A percentile compares a stretch with the other conserved stretches of the same genome.
phyloP scores from a whole-genome alignment of 1,140 invertebrate species.

The Drosophila guanche region DNA sequence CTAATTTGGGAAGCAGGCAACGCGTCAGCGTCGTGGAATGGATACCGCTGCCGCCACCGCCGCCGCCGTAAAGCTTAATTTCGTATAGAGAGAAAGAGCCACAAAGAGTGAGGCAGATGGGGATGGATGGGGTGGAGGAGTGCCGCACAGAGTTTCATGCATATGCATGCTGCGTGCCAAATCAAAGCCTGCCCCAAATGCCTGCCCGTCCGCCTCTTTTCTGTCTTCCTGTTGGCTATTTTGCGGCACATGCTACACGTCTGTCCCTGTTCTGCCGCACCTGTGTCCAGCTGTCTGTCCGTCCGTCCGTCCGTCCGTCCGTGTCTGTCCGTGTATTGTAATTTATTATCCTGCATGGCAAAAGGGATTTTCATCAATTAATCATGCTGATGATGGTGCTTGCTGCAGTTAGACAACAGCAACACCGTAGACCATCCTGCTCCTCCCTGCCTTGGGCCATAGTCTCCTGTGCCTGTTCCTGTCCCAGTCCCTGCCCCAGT shows the following conservation, averaged over 20 bases:
- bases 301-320: neutral
- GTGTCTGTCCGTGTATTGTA: slow-evolving; percentile 61
- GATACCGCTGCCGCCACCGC: slow-evolving; percentile 16
- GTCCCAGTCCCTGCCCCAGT: neutral
- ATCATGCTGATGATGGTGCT: slow-evolving; percentile 74
- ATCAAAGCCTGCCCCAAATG: slow-evolving; percentile 51
- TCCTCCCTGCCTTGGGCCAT: no score
- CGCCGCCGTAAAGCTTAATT: slow-evolving; percentile 57
- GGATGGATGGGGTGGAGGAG: slow-evolving; percentile 6
- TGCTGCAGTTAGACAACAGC: slow-evolving; percentile 67
- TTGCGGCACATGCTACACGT: slow-evolving; percentile 58
- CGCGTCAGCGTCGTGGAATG: slow-evolving; percentile 40
- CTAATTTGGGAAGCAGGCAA: slow-evolving; percentile 74
- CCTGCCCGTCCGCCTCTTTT: slow-evolving; percentile 13
- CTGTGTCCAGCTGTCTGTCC: neutral
- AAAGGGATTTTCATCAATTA: slow-evolving; percentile 81
- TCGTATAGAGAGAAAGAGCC: slow-evolving; percentile 35
- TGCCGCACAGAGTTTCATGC: slow-evolving; percentile 25
- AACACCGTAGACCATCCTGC: slow-evolving; percentile 22
- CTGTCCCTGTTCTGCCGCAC: slow-evolving; percentile 6
- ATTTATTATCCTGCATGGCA: slow-evolving; percentile 81
- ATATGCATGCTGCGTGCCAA: slow-evolving; percentile 48
- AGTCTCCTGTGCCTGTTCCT: neutral
- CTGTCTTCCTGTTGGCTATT: slow-evolving; percentile 38
- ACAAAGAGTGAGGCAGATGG: slow-evolving; percentile 21